A percentile compares a stretch with the other conserved stretches of the same genome.
Conservation (phyloP, 2,113 vertebrate genomes). For the Macaca nemestrina region DNA sequence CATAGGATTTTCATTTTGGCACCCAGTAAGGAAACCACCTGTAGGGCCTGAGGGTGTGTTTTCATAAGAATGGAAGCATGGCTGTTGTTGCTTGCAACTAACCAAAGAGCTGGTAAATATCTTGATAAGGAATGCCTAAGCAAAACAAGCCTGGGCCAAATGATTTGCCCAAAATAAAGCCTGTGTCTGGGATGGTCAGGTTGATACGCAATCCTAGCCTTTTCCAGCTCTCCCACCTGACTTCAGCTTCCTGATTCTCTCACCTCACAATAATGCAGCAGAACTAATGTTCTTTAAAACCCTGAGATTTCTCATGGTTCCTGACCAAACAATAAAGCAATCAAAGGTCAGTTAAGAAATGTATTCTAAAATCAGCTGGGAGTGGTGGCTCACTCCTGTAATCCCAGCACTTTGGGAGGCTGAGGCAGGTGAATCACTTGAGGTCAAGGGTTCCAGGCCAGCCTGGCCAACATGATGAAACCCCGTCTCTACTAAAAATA, state of each 20-base stretch:
- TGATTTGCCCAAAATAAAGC: neutral
- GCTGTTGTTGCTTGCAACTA: neutral
- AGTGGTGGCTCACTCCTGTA: too few relatives aligned
- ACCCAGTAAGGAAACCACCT: neutral
- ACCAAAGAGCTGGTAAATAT: neutral
- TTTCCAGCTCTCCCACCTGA: neutral
- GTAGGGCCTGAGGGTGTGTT: neutral
- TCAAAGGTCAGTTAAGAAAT: neutral
- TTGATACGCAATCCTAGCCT: neutral
- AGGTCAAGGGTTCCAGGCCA: too few relatives aligned
- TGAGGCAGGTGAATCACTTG: too few relatives aligned
- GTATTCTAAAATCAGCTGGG: neutral
- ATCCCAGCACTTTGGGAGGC: too few relatives aligned
- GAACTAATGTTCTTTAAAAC: neutral
- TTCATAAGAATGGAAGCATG: neutral
- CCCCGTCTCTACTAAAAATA: too few relatives aligned
- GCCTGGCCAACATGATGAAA: too few relatives aligned
- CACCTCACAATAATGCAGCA: neutral
- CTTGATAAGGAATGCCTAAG: neutral
- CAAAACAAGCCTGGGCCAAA: neutral
- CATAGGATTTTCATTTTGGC: neutral
- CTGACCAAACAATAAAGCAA: neutral
- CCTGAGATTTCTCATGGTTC: neutral
- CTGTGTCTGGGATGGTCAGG: neutral
- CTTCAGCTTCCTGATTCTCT: neutral